Conservation (phyloP, 2,113 vertebrate genomes). For the Plestiodon gilberti region DNA sequence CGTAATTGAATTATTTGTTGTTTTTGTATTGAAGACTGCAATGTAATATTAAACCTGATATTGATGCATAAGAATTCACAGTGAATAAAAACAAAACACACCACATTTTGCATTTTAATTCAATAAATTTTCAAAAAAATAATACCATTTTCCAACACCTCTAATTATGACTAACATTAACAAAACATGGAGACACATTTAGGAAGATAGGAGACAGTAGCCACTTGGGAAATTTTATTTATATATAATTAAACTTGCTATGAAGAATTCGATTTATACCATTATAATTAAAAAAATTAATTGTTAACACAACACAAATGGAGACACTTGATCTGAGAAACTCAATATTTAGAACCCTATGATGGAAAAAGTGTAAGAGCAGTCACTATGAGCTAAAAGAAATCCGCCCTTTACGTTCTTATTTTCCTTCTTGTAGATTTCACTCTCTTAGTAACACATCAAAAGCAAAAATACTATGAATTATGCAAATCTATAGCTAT, state of each 20-base stretch:
- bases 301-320: too few species aligned
- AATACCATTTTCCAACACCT: too few species aligned
- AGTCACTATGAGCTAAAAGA: constrained; percentile 58
- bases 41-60: too few species aligned
- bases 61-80: too few species aligned
- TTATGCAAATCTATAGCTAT: constrained; percentile 40
- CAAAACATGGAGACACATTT: constrained; percentile 9
- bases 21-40: too few species aligned
- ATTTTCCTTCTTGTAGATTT: constrained; percentile 39
- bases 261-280: constrained; percentile 56
- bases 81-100: too few species aligned
- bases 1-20: too few species aligned
- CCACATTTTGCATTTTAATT: too few species aligned
- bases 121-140: too few species aligned
- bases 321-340: constrained; percentile 46
- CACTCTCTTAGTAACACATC: constrained; percentile 64
- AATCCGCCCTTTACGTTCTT: constrained; percentile 28
- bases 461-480: constrained; percentile 36
- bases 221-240: constrained; percentile 54
- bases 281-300: constrained; percentile 54
- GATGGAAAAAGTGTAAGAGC: constrained; percentile 37
- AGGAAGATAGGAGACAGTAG: constrained; percentile 42
- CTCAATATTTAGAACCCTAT: constrained; percentile 44
- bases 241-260: constrained; percentile 50
- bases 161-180: background rate